Conservation (phyloP, 2,113 vertebrate genomes). For the Megaceryle torquata region DNA sequence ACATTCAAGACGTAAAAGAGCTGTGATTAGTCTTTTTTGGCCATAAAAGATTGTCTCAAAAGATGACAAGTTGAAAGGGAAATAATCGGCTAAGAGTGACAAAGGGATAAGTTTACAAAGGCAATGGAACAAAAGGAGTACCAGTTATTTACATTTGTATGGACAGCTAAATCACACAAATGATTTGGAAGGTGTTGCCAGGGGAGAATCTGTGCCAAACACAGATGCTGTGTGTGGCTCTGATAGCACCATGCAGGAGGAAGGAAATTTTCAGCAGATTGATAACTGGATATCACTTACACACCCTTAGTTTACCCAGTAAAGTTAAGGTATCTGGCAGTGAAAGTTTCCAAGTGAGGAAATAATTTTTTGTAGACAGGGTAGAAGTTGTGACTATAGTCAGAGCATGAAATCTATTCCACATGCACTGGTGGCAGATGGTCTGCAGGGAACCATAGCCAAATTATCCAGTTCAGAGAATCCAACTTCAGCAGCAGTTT, state of each 20-base stretch:
- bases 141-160: background rate
- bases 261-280: background rate
- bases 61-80: background rate
- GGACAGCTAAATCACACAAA: background rate
- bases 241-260: background rate
- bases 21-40: background rate
- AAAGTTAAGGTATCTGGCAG: background rate
- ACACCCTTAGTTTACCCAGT: background rate
- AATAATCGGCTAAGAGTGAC: background rate
- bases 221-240: background rate
- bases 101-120: background rate
- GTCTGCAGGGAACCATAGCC: background rate
- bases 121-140: background rate
- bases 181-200: background rate
- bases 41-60: background rate
- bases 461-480: background rate
- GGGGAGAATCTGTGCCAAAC: background rate
- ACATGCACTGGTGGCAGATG: background rate
- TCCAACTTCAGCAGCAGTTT: accelerated
- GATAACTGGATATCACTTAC: background rate
- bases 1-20: background rate
- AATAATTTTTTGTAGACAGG: background rate
- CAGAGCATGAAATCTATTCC: background rate
- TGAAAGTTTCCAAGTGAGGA: background rate
- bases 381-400: background rate